These are phyloP conservation scores for Eupelmus urozonus DNA, from an alignment of 2,888 invertebrate species.

Conservation along the genomic window DNA sequence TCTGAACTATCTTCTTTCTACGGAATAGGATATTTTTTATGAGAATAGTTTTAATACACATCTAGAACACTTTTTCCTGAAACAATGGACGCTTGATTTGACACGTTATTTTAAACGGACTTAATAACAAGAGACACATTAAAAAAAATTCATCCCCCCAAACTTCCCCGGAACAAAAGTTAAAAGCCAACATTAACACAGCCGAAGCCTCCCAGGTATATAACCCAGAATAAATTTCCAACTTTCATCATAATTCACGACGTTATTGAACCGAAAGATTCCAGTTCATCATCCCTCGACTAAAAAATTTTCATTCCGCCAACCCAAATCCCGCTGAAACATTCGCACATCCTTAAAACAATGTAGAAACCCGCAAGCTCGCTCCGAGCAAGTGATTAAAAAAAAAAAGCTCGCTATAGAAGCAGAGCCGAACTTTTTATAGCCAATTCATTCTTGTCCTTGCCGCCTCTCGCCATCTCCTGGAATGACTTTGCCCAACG, in stretches of 20 bases:
- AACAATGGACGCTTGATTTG: too few species aligned
- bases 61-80: too few species aligned
- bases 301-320: neutral
- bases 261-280: neutral
- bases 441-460: slow-evolving; percentile 19
- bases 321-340: neutral
- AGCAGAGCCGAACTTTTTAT: neutral
- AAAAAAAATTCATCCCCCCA: too few species aligned
- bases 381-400: neutral
- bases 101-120: too few species aligned
- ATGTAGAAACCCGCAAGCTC: neutral
- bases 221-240: too few species aligned
- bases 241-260: neutral
- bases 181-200: too few species aligned
- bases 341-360: neutral
- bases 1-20: too few species aligned
- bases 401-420: neutral
- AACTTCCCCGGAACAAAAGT: too few species aligned
- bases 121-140: too few species aligned
- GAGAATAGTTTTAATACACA: too few species aligned
- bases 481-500: neutral
- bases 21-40: too few species aligned
- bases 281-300: neutral
- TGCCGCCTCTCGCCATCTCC: slow-evolving; percentile 33
- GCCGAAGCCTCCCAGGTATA: too few species aligned